Base-by-base conservation (phyloP, 2,113 vertebrate genomes). In the Podarcis muralis region DNA sequence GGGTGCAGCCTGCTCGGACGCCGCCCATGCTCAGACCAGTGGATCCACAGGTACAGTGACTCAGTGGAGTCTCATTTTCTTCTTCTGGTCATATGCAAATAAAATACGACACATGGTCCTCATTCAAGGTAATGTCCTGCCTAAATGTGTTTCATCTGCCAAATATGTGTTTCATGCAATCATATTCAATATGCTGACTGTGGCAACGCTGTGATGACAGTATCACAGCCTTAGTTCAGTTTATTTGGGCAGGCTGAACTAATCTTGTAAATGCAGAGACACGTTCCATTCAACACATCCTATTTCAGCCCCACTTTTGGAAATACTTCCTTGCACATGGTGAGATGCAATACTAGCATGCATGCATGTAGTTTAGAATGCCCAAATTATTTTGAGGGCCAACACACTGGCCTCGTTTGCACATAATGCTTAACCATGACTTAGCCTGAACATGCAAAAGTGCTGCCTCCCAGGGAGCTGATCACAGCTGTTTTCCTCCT, bases 11-110 rank as follows among this genome's bases (percentile, higher is more conserved):
- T 35, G 98, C 98, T 83, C 96, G 99, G 81, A 99, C 98, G 40
- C 98, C 99, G 0, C 99, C 99, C 43, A 98, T 98, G 98, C 98
- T 98, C 88, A 98, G 98, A 85, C 96, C 98, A 3, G 97, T 99
- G 1, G 99, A 99, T 83, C 97, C 98, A 0, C 99, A 99, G 99
- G 99, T 99, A 98, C 0, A 32, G 2, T 35, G 71, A 85, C 68
- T 35, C 74, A 72, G 32, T 84, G 20, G 16, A 20, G 81, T 11
- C 32, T 69, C 12, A 35, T 88, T 48, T 76, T 83, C 71, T 68
- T 76, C 11, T 88, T 30, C 53, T 77, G 65, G 16, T 32, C 57
- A 11, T 65, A 25, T 62, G 35, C 43, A 84, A 83, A 35, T 32
- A 59, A 40, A 37, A 76, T 30, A 16, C 25, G 8, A 37, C n/a